Evolutionary conservation across 1,140 invertebrate species (phyloP).

Genomic region (Schlechtendalia chinensis): DNA sequence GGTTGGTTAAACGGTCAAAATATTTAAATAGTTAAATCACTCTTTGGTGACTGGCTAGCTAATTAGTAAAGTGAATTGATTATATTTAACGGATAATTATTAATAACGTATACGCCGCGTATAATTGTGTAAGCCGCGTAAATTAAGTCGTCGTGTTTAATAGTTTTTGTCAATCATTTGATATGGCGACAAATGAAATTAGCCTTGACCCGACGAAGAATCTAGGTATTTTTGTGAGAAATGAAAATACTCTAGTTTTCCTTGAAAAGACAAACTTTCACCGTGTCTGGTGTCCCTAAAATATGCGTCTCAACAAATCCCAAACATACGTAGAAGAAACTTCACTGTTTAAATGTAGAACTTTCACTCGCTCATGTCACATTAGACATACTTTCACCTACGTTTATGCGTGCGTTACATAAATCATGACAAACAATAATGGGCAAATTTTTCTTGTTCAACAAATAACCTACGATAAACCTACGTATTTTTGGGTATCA

Average conservation of each 20-base stretch:
- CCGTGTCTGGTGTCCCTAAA: background rate
- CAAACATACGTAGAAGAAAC: background rate
- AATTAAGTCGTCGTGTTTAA: too few relatives aligned
- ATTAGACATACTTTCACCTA: slow-evolving; percentile 49
- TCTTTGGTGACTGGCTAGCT: too few relatives aligned
- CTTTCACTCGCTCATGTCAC: slow-evolving; percentile 47
- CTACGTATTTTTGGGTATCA: slow-evolving; percentile 10
- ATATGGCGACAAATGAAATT: too few relatives aligned
- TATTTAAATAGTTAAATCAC: too few relatives aligned
- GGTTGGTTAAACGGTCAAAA: too few relatives aligned
- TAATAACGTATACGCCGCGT: too few relatives aligned
- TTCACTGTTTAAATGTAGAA: slow-evolving; percentile 33
- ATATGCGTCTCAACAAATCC: slow-evolving; percentile 25
- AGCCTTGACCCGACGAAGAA: slow-evolving; percentile 36
- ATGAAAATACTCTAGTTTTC: slow-evolving; percentile 42
- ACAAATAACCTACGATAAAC: background rate
- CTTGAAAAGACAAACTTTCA: slow-evolving; percentile 45
- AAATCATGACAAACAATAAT: slow-evolving; percentile 45
- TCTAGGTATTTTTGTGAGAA: background rate
- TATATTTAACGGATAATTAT: too few relatives aligned
- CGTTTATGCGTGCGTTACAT: slow-evolving; percentile 44
- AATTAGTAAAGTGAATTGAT: too few relatives aligned
- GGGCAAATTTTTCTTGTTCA: slow-evolving; percentile 1
- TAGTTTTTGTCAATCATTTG: too few relatives aligned
- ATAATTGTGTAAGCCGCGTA: too few relatives aligned